phyloP scores from a whole-genome alignment of 1,140 invertebrate genomes.

The Nylanderia fulva region DNA sequence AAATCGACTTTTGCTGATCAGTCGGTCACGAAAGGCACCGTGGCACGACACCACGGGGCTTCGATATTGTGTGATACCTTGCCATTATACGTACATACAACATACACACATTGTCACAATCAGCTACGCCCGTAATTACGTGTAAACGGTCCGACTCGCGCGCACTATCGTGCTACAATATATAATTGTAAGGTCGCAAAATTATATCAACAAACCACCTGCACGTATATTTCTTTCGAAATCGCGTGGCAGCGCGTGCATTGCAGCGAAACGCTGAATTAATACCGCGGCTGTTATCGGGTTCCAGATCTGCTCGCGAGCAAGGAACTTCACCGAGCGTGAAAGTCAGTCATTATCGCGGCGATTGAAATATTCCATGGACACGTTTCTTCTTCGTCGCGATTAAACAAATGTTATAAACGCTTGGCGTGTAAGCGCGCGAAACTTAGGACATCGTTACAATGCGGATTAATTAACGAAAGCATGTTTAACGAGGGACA shows the following conservation, averaged over 20 bases:
- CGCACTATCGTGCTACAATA: constrained; percentile 41
- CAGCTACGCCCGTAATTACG: constrained; percentile 55
- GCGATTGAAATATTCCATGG: constrained; percentile 60
- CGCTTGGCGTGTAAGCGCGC: background rate
- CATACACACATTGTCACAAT: constrained; percentile 57
- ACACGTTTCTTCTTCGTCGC: constrained; percentile 34
- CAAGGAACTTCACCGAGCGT: constrained; percentile 49
- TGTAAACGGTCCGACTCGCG: constrained; percentile 18
- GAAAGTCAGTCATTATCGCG: constrained; percentile 52
- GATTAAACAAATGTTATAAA: constrained; percentile 28
- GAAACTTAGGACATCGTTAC: background rate
- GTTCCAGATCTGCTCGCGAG: constrained; percentile 37
- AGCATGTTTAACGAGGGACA: constrained; percentile 9
- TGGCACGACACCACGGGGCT: constrained; percentile 48
- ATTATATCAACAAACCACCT: constrained; percentile 64
- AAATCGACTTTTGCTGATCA: constrained; percentile 41
- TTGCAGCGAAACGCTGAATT: constrained; percentile 38
- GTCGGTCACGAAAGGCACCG: constrained; percentile 61
- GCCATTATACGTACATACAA: constrained; percentile 57
- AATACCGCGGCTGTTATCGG: constrained; percentile 23
- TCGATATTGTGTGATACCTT: constrained; percentile 51
- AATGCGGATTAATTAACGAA: constrained; percentile 64
- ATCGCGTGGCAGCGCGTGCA: constrained; percentile 27
- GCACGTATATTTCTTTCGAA: constrained; percentile 42
- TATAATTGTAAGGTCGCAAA: constrained; percentile 62